phyloP scores from a whole-genome alignment of 2,113 vertebrate species.

The Meriones unguiculatus region DNA sequence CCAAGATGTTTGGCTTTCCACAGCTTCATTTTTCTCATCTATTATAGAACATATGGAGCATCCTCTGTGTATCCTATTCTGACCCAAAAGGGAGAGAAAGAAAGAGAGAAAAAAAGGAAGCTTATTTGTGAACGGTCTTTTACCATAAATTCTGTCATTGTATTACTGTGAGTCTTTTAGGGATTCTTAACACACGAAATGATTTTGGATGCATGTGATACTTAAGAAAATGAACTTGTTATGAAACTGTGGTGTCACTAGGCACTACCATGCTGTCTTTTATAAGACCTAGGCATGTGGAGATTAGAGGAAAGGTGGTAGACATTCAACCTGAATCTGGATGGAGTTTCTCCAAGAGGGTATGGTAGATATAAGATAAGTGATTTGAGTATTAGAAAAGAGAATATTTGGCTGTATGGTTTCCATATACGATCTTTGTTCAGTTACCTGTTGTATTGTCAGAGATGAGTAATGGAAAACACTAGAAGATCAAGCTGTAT shows the following conservation, averaged over 20 bases:
- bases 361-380: neutral
- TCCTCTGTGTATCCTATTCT: neutral
- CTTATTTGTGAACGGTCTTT: neutral
- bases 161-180: neutral
- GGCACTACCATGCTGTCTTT: neutral
- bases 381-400: neutral
- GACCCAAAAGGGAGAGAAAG: fast-evolving
- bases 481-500: neutral
- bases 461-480: neutral
- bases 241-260: neutral
- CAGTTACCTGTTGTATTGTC: neutral
- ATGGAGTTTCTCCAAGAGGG: neutral
- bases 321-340: neutral
- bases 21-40: neutral
- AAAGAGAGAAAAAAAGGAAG: neutral
- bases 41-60: neutral
- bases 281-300: neutral
- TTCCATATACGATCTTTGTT: neutral
- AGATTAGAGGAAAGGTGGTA: neutral
- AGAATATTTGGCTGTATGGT: neutral
- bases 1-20: neutral
- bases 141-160: neutral
- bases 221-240: neutral
- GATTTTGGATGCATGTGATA: neutral
- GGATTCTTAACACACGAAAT: neutral